Percentiles rank a stretch among this genome's conserved stretches.
These are phyloP conservation scores for Hecatera dysodea DNA, from an alignment of 2,888 invertebrate species.

Conservation along the genomic window DNA sequence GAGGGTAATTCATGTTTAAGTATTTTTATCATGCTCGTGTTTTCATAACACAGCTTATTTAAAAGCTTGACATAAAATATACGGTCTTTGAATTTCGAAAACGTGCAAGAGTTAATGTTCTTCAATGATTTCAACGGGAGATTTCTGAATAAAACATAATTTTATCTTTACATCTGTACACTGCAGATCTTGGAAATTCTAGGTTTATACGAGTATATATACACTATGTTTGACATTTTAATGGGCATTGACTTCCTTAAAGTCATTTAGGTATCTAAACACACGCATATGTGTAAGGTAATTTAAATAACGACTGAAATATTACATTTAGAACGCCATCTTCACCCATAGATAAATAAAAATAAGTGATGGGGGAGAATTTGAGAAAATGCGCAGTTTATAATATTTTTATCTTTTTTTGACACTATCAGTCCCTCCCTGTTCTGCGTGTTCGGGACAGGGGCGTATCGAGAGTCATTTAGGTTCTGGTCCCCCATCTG, in stretches of 20 bases:
- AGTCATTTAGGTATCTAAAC: conserved; percentile 2
- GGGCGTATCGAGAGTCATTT: conserved; percentile 88
- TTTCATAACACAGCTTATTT: conserved; percentile 57
- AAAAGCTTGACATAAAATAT: conserved; percentile 45
- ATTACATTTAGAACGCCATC: conserved; percentile 61
- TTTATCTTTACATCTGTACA: conserved; percentile 30
- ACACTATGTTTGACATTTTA: conserved; percentile 8
- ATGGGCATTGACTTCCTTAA: conserved; percentile 27
- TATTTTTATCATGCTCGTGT: conserved; percentile 54
- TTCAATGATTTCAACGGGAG: conserved; percentile 38
- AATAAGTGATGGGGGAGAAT: conserved; percentile 69
- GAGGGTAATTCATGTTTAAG: conserved; percentile 62
- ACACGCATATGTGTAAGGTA: neutral
- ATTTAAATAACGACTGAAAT: conserved; percentile 49
- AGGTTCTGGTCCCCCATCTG: conserved; percentile 79
- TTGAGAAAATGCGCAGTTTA: conserved; percentile 84
- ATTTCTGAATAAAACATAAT: conserved; percentile 26
- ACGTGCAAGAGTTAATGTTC: conserved; percentile 43
- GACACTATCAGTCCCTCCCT: conserved; percentile 89
- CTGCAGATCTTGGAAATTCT: conserved; percentile 24
- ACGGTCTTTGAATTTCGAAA: conserved; percentile 34
- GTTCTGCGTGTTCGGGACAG: conserved; percentile 83
- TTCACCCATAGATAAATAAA: conserved; percentile 70
- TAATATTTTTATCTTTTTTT: conserved; percentile 91
- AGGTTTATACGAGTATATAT: conserved; percentile 5